A percentile compares a stretch with the other conserved stretches of the same genome.
These are phyloP conservation scores for Brachylomia viminalis DNA, from an alignment of 2,888 invertebrate genomes.

Conservation along the genomic window DNA sequence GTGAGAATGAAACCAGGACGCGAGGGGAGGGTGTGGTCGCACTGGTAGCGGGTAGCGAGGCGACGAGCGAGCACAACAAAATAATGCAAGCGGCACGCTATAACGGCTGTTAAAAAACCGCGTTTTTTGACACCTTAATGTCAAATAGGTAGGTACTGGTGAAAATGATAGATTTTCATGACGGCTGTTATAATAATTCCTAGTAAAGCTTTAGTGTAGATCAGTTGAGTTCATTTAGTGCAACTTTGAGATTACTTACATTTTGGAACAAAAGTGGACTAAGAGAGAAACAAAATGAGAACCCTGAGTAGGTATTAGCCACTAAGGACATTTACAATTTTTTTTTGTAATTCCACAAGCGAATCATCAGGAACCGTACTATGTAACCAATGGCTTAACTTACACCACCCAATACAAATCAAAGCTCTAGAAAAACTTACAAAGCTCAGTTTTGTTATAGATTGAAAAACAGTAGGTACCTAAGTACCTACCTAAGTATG, in stretches of 20 bases:
- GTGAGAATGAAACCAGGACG: constrained; percentile 77
- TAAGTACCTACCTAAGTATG: background rate
- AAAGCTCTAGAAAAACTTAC: background rate
- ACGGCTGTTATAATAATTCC: too few relatives aligned
- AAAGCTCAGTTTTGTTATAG: background rate
- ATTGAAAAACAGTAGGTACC: background rate
- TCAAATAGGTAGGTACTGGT: too few relatives aligned
- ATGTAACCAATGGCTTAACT: background rate
- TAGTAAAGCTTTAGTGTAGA: too few relatives aligned
- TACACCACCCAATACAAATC: background rate
- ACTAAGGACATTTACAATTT: background rate
- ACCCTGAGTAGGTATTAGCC: background rate
- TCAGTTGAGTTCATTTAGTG: background rate
- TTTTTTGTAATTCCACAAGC: background rate
- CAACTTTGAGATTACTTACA: background rate
- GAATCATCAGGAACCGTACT: background rate
- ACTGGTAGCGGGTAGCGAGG: constrained; percentile 62
- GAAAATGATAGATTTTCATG: too few relatives aligned
- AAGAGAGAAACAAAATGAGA: background rate
- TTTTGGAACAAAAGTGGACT: background rate
- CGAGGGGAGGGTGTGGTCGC: constrained; percentile 61
- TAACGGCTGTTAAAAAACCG: too few relatives aligned
- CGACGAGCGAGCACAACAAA: constrained; percentile 45
- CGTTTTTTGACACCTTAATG: too few relatives aligned
- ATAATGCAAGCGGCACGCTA: too few relatives aligned